Evolutionary conservation across 2,113 vertebrate species (phyloP).

Genomic region (Lichenostomus cassidix): DNA sequence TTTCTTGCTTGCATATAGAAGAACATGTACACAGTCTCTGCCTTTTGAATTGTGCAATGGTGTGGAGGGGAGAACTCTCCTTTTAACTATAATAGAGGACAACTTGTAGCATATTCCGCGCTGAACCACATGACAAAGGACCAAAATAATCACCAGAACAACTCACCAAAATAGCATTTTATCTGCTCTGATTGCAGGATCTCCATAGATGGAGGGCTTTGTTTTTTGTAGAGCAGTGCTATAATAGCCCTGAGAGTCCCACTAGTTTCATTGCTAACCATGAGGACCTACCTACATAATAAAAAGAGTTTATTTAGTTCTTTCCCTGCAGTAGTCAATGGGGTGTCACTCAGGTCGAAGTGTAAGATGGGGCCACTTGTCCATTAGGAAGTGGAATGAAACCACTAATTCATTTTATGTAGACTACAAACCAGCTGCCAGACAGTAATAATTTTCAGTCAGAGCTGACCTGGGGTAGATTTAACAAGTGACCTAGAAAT

Average conservation of each 20-base stretch:
- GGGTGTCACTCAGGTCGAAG: conserved; percentile 31
- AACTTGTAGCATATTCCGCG: background rate
- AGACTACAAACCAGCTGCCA: conserved; percentile 52
- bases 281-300: background rate
- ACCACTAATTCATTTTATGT: conserved; percentile 60
- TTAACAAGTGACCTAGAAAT: conserved; percentile 67
- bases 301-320: conserved; percentile 30
- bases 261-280: background rate
- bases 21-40: background rate
- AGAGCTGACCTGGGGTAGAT: conserved; percentile 50
- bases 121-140: background rate
- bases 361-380: conserved; percentile 57
- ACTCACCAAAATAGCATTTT: background rate
- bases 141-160: background rate
- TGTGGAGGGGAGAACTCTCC: background rate
- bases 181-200: background rate
- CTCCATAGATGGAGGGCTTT: background rate
- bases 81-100: background rate
- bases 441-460: conserved; percentile 58
- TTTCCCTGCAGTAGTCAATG: background rate
- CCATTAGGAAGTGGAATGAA: conserved; percentile 57
- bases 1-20: background rate
- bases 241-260: background rate
- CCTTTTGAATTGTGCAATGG: background rate
- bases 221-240: background rate